Percentiles rank a stretch among this genome's conserved stretches.
Evolutionary conservation across 2,797 vertebrate genomes (phyloP).

Genomic region (Mormyrops attenuatus): DNA sequence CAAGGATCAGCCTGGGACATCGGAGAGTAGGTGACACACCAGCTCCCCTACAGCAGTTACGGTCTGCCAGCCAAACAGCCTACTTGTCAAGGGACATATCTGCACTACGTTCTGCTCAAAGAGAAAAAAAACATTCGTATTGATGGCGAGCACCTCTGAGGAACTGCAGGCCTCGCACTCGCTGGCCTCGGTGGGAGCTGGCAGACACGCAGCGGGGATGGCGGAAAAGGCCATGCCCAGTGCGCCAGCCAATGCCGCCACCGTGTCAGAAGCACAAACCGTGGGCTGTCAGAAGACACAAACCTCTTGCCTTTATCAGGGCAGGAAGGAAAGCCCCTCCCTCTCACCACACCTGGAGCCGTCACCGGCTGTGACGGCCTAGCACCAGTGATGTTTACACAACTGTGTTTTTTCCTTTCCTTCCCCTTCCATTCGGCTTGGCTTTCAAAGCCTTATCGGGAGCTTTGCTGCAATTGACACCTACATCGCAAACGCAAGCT

Average conservation of each 20-base stretch:
- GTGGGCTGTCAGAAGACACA: background rate
- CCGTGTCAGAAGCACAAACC: background rate
- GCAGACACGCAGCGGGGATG: background rate
- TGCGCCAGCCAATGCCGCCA: background rate
- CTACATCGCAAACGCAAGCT: slow-evolving; percentile 50
- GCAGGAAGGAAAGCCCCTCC: background rate
- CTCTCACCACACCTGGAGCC: background rate
- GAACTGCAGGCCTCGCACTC: background rate
- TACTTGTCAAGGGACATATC: background rate
- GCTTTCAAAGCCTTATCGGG: slow-evolving; percentile 54
- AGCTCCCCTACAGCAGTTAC: background rate
- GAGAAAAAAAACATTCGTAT: background rate
- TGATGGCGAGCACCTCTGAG: background rate
- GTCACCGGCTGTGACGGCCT: slow-evolving; percentile 29
- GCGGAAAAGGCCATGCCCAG: background rate
- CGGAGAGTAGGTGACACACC: background rate
- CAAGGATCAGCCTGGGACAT: background rate
- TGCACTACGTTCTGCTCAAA: background rate
- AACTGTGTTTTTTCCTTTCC: slow-evolving; percentile 41
- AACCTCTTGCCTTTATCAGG: background rate
- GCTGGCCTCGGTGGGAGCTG: background rate
- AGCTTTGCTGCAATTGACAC: slow-evolving; percentile 57
- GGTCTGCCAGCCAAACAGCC: background rate
- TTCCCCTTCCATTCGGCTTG: slow-evolving; percentile 43
- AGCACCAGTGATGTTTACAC: slow-evolving; percentile 45